These are phyloP conservation scores for Melieria picta DNA, from an alignment of 2,888 invertebrate species.

Conservation along the genomic window DNA sequence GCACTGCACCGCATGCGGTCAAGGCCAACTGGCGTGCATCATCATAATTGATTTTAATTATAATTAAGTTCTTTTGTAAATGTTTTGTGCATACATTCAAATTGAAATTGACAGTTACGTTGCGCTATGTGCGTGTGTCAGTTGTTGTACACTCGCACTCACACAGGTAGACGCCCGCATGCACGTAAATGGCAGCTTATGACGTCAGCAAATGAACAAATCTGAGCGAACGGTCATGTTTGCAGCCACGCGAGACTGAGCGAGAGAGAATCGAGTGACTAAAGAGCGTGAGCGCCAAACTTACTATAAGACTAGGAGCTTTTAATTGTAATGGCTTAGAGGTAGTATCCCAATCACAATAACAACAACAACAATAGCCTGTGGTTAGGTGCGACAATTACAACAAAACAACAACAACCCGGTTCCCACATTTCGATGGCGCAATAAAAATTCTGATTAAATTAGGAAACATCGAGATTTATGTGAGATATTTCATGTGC, in stretches of 20 bases:
- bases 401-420: no score
- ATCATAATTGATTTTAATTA: conserved; percentile 57
- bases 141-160: not conserved
- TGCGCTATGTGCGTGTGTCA: not conserved
- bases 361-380: no score
- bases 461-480: not conserved
- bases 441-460: conserved; percentile 1
- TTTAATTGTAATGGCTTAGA: no score
- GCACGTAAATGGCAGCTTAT: conserved; percentile 13
- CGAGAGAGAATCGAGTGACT: not conserved
- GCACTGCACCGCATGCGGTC: conserved; percentile 24
- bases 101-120: conserved; percentile 19
- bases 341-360: no score
- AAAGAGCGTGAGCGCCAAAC: not conserved
- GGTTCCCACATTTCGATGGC: not conserved
- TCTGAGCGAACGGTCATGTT: no score
- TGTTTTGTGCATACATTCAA: conserved; percentile 10
- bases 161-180: not conserved
- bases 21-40: conserved; percentile 18
- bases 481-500: not conserved
- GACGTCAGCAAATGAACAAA: conserved; percentile 22
- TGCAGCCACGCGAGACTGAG: not conserved
- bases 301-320: no score
- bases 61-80: conserved; percentile 57
- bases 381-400: no score